A percentile compares a stretch with the other conserved stretches of the same genome.
phyloP scores from a whole-genome alignment of 2,797 vertebrate genomes.

The Lepus townsendii region DNA sequence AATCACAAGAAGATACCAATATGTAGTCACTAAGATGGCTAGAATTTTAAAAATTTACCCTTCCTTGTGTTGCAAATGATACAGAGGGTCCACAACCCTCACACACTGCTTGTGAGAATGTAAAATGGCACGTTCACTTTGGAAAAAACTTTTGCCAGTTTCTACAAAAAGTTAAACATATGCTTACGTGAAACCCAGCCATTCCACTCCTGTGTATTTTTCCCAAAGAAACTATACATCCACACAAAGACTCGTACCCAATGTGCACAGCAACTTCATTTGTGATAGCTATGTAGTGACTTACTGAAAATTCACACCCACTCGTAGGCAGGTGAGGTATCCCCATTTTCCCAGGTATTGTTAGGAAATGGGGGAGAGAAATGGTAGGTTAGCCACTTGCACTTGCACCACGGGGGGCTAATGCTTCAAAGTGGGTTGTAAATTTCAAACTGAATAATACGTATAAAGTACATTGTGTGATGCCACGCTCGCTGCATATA shows the following conservation, averaged over 20 bases:
- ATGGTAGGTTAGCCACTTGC: not conserved
- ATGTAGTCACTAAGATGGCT: not conserved
- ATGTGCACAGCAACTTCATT: constrained; percentile 23
- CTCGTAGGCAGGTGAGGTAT: not conserved
- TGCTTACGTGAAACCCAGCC: not conserved
- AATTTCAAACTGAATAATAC: not conserved
- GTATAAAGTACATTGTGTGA: not conserved
- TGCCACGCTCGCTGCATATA: not conserved
- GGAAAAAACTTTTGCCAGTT: too few species aligned
- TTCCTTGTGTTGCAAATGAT: not conserved
- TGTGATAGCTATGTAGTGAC: not conserved
- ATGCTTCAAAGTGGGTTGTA: not conserved
- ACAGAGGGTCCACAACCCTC: not conserved
- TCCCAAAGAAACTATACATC: not conserved
- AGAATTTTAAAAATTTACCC: not conserved
- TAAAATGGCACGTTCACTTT: too few species aligned
- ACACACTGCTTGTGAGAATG: not conserved
- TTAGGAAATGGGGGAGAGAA: not conserved
- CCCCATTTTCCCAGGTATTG: not conserved
- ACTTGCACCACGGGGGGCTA: not conserved
- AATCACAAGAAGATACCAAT: not conserved
- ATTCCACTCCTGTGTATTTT: not conserved
- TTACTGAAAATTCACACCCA: not conserved
- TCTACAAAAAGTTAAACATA: too few species aligned
- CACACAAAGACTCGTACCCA: not conserved